Evolutionary conservation across 1,140 invertebrate genomes (phyloP).

Genomic region (Callitettix versicolor): DNA sequence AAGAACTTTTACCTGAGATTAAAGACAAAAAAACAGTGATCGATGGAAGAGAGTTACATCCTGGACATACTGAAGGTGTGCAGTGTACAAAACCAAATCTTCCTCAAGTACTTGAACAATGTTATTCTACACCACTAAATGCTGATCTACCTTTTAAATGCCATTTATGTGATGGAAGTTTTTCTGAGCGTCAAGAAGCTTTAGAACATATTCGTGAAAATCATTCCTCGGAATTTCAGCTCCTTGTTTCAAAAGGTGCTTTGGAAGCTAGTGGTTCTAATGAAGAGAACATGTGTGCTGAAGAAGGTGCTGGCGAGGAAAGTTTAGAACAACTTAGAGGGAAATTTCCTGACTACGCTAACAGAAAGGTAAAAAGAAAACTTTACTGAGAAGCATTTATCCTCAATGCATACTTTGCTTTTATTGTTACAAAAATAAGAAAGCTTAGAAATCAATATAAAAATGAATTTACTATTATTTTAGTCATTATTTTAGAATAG

Average conservation of each 20-base stretch:
- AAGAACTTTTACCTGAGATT: neutral
- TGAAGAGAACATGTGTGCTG: slow-evolving; percentile 31
- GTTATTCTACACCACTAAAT: neutral
- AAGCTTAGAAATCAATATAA: too few relatives aligned
- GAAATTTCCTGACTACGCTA: slow-evolving; percentile 75
- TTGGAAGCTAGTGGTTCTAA: slow-evolving; percentile 48
- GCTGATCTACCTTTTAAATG: slow-evolving; percentile 80
- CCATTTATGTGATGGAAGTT: slow-evolving; percentile 82
- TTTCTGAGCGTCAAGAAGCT: slow-evolving; percentile 62
- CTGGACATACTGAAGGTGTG: slow-evolving; percentile 1
- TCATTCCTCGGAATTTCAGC: slow-evolving; percentile 60
- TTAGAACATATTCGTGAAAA: slow-evolving; percentile 65
- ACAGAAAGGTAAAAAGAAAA: slow-evolving; percentile 75
- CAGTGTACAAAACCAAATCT: neutral
- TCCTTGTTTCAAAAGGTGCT: slow-evolving; percentile 68
- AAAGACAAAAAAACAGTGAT: slow-evolving; percentile 1
- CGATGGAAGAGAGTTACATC: slow-evolving; percentile 9
- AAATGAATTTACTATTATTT: too few relatives aligned
- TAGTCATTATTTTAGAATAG: too few relatives aligned
- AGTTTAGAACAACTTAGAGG: slow-evolving; percentile 45
- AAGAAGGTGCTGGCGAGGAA: slow-evolving; percentile 39
- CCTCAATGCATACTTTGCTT: slow-evolving; percentile 3
- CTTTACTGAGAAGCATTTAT: too few relatives aligned
- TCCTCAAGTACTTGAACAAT: neutral
- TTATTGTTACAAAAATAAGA: neutral